Conservation (phyloP, 1,140 invertebrate genomes). For the Agrilus planipennis region DNA sequence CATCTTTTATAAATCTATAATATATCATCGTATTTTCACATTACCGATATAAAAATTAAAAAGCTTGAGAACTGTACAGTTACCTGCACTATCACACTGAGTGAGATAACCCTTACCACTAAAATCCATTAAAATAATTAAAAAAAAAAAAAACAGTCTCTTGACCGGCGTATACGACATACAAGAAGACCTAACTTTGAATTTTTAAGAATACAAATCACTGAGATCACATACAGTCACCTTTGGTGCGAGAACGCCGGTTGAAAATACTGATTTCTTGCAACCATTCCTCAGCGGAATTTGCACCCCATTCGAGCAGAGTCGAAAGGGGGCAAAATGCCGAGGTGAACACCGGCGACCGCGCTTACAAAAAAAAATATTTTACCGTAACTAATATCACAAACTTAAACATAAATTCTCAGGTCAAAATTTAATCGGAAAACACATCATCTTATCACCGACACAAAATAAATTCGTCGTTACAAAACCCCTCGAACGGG, state of each 20-base stretch:
- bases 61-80: constrained; percentile 6
- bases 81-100: constrained; percentile 6
- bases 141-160: constrained; percentile 4
- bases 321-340: too few species aligned
- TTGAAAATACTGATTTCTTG: constrained; percentile 5
- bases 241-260: background rate
- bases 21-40: too few species aligned
- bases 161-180: constrained; percentile 2
- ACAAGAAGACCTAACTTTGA: background rate
- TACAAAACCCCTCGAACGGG: too few species aligned
- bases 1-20: too few species aligned
- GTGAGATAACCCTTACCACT: background rate
- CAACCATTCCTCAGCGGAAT: too few species aligned
- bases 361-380: background rate
- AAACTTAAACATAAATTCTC: background rate
- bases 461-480: background rate
- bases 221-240: constrained; percentile 5
- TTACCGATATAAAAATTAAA: too few species aligned
- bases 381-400: constrained; percentile 7
- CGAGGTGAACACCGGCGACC: background rate
- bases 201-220: background rate
- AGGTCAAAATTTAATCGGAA: constrained; percentile 1
- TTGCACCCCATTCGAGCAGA: too few species aligned
- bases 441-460: background rate
- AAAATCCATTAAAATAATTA: background rate